Conservation (phyloP, 2,113 vertebrate species). For the Oreotrochilus melanogaster region DNA sequence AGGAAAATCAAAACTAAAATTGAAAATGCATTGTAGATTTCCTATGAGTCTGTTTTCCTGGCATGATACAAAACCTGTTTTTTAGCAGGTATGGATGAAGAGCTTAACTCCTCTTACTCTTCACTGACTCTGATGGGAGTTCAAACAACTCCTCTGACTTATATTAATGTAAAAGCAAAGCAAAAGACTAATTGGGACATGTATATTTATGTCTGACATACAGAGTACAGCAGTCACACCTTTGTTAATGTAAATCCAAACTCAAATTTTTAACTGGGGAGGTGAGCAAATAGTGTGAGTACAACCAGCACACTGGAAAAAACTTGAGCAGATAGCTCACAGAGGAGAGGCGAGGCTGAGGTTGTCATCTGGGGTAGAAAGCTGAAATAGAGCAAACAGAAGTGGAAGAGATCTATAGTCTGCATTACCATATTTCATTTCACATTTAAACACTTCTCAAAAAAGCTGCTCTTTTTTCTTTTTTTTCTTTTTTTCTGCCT, state of each 20-base stretch:
- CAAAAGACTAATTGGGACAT: background rate
- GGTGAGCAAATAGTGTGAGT: background rate
- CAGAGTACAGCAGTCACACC: background rate
- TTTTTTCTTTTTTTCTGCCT: no score
- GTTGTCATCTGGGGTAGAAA: background rate
- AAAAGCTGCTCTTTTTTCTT: background rate
- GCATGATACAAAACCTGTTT: background rate
- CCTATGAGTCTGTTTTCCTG: background rate
- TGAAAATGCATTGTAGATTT: background rate
- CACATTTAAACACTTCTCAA: background rate
- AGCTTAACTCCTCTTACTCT: background rate
- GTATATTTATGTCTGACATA: background rate
- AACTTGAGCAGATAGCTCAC: background rate
- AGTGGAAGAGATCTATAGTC: background rate
- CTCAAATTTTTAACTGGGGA: background rate
- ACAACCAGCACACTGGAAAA: background rate
- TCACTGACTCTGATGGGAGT: background rate
- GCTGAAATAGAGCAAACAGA: background rate
- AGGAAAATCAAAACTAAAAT: background rate
- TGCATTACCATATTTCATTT: background rate
- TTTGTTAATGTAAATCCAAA: background rate
- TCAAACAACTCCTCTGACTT: background rate
- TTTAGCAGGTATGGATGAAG: background rate
- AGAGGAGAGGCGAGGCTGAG: background rate
- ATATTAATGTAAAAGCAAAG: background rate